Base-by-base conservation (phyloP, 2,113 vertebrate genomes). In the Datnioides undecimradiatus region DNA sequence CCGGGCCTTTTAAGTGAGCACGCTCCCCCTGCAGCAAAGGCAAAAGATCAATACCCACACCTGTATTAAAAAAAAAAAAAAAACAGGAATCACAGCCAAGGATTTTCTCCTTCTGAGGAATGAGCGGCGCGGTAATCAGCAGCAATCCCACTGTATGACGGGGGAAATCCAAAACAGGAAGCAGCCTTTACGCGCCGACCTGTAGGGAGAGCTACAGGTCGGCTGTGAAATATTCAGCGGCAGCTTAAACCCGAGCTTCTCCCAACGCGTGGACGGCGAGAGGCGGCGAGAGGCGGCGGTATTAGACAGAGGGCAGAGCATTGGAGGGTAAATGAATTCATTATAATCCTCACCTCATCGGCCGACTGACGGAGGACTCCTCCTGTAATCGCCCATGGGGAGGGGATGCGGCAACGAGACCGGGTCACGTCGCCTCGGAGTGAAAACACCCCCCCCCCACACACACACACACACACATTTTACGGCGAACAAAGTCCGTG, bases 31-130 rank as follows among this genome's bases (percentile, higher is more conserved):
- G 82, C 86, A 90, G 92, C 89, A 85, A 89, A 90, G 87, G 67
- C 84, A 80, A 41, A 41, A 88, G 91, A 92, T 93, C 92, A 93
- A 93, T 92, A 92, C 80, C 19, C 78, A 79, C 80, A 88, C 87
- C 88, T 89, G 87, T 55, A 86, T 59, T 72, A 66, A 68, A 63
- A 43, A 41, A 55, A 63, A 70, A 16, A 84, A 67, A 80, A 55
- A 49, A n/a, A 23, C n/a, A 74, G 43, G 38, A 79, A 76, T 48
- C 34, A 40, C 45, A 5, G 81, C 77, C 83, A 76, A 84, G 89
- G 85, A 88, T 86, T 83, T 87, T 73, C 81, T 69, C 51, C 46
- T 85, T 68, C 70, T 17, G 8, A 46, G 67, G 80, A 84, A 80
- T 34, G 19, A 31, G 54, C 64, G 78, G 43, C 16, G 0, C 64